A percentile compares a stretch with the other conserved stretches of the same genome.
Evolutionary conservation across 2,113 vertebrate species (phyloP).

Genomic region (Phalacrocorax aristotelis): DNA sequence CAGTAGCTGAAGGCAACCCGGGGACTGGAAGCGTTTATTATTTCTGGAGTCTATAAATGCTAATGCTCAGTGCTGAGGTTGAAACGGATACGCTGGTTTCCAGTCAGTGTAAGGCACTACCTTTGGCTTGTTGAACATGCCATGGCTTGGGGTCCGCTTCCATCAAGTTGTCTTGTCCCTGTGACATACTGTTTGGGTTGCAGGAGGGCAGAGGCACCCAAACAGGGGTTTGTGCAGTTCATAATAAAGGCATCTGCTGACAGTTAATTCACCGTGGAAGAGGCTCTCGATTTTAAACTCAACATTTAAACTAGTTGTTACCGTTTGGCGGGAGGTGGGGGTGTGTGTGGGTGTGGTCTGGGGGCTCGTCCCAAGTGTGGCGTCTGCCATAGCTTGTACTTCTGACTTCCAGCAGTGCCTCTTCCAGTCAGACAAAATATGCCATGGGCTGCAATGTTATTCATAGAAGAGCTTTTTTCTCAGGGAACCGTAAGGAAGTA

Average conservation of each 20-base stretch:
- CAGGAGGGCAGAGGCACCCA: background rate
- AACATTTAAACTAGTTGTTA: background rate
- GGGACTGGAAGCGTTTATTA: background rate
- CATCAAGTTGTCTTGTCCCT: background rate
- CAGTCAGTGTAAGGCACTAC: background rate
- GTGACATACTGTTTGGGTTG: background rate
- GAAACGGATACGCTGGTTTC: background rate
- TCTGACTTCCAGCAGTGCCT: background rate
- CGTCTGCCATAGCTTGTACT: background rate
- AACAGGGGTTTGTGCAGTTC: background rate
- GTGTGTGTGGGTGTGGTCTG: background rate
- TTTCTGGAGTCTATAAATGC: background rate
- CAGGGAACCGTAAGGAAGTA: background rate
- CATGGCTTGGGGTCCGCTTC: accelerated
- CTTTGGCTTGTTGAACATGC: background rate
- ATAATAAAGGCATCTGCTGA: background rate
- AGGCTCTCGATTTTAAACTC: background rate
- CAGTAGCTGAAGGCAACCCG: background rate
- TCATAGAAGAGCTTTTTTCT: background rate
- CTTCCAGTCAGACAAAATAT: background rate
- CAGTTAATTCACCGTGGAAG: background rate
- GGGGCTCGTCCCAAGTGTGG: background rate
- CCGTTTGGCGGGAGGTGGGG: background rate
- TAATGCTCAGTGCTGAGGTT: background rate
- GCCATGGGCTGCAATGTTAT: background rate